Evolutionary conservation across 92 coral and sea anemone species (phyloP).

Genomic region (Hydrozoanthus gracilis): DNA sequence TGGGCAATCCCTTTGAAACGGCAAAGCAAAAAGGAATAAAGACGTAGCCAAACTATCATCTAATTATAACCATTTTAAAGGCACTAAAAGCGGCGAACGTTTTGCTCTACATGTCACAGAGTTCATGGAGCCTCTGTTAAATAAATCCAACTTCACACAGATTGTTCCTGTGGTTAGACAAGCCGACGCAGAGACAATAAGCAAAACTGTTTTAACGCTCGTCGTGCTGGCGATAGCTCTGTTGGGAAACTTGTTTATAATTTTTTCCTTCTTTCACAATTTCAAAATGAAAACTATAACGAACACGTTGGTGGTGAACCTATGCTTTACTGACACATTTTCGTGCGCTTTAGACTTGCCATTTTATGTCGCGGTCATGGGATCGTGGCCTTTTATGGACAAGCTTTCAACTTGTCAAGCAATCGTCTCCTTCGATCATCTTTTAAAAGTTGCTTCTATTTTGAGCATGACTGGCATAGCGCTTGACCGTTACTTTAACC

Average conservation of each 20-base stretch:
- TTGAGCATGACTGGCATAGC: conserved; percentile 77
- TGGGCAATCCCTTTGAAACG: no score
- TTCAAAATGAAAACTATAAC: conserved; percentile 82
- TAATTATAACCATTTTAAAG: no score
- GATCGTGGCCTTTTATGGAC: conserved; percentile 38
- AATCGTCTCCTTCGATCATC: conserved; percentile 59
- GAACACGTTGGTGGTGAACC: conserved; percentile 69
- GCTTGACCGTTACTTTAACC: conserved; percentile 68
- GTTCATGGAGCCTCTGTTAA: not conserved
- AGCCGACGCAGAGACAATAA: conserved; percentile 1
- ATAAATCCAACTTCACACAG: not conserved
- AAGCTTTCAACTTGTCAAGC: conserved; percentile 48
- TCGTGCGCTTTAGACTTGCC: conserved; percentile 65
- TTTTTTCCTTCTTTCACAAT: conserved; percentile 62
- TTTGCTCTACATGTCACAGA: not conserved
- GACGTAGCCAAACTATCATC: no score
- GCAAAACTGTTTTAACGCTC: conserved; percentile 22
- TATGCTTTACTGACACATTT: conserved; percentile 72
- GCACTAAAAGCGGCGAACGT: no score
- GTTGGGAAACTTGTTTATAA: conserved; percentile 57
- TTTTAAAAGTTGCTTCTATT: conserved; percentile 61
- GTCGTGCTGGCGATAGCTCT: conserved; percentile 44
- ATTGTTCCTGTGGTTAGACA: not conserved
- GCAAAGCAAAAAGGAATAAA: no score
- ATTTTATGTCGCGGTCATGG: conserved; percentile 48